Percentiles rank a stretch among this genome's conserved stretches.
Conservation (phyloP, 2,888 invertebrate genomes). For the Drosophila longiperda region DNA sequence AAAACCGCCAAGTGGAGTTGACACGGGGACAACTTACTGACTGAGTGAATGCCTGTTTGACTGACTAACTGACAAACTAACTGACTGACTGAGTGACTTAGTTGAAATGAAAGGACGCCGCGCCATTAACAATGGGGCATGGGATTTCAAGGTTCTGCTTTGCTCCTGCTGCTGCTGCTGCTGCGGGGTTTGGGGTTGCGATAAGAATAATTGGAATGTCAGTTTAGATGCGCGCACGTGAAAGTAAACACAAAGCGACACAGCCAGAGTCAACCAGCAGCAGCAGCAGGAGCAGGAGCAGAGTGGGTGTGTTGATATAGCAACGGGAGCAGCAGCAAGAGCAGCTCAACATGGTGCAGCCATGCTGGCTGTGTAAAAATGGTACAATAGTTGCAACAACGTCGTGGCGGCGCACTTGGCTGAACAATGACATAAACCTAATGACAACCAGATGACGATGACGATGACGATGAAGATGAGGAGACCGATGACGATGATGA, state of each 20-base stretch:
- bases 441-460: constrained; percentile 43
- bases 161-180: no score
- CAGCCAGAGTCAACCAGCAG: constrained; percentile 16
- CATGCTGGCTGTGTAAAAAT: constrained; percentile 42
- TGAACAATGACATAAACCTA: constrained; percentile 70
- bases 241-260: constrained; percentile 60
- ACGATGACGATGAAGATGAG: background rate
- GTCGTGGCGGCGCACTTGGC: constrained; percentile 57
- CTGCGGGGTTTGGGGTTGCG: background rate
- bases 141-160: constrained; percentile 36
- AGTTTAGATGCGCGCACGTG: constrained; percentile 69
- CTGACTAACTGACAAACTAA: constrained; percentile 37
- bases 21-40: background rate
- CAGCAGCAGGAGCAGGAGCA: background rate
- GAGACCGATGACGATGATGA: background rate
- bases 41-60: constrained; percentile 6
- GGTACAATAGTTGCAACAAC: constrained; percentile 51
- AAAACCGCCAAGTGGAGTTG: constrained; percentile 14
- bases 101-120: constrained; percentile 54
- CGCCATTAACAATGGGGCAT: constrained; percentile 55
- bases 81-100: constrained; percentile 47
- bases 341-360: constrained; percentile 33
- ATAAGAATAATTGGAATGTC: constrained; percentile 78
- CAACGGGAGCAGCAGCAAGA: background rate
- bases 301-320: background rate